Evolutionary conservation across 2,797 vertebrate species (phyloP).

Genomic region (Prionace glauca): DNA sequence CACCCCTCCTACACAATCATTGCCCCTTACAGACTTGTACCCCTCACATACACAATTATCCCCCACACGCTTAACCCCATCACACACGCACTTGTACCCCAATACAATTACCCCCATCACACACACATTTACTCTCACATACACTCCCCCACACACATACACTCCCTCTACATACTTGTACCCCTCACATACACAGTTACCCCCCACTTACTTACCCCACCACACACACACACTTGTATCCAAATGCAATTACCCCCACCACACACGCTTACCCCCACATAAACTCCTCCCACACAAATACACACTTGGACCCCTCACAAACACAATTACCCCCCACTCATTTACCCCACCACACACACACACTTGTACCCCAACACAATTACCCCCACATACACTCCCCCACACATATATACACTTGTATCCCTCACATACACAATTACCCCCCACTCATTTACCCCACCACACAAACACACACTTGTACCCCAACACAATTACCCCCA

Average conservation of each 20-base stretch:
- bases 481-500: too few species aligned
- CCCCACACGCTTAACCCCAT: too few species aligned
- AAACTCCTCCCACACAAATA: not conserved
- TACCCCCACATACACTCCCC: too few species aligned
- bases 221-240: not conserved
- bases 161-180: not conserved
- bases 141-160: not conserved
- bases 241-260: not conserved
- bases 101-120: too few species aligned
- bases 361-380: too few species aligned
- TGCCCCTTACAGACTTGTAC: not conserved
- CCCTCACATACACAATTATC: not conserved
- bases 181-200: not conserved
- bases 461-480: too few species aligned
- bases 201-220: not conserved
- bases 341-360: too few species aligned
- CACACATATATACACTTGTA: not conserved
- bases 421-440: not conserved
- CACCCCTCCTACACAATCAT: too few species aligned
- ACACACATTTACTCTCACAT: not conserved
- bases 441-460: not conserved
- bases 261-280: not conserved
- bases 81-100: too few species aligned
- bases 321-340: not conserved
- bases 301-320: not conserved